Evolutionary conservation across 2,113 vertebrate genomes (phyloP).

Genomic region (Bufo gargarizans): DNA sequence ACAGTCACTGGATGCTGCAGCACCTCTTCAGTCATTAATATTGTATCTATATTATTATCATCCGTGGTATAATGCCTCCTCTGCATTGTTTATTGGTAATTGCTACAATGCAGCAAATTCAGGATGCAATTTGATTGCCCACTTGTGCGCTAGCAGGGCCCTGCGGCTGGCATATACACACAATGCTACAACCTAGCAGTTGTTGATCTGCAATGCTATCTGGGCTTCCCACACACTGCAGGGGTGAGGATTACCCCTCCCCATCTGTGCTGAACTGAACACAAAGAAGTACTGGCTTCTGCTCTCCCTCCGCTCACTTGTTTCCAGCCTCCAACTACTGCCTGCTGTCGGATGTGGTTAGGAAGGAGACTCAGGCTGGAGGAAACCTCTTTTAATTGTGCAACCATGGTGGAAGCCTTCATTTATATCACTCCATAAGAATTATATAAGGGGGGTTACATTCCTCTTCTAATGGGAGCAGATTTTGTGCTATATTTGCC

Average conservation of each 20-base stretch:
- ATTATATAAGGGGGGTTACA: not conserved
- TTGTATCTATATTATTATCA: not conserved
- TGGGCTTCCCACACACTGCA: constrained; percentile 54
- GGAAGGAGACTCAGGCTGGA: not conserved
- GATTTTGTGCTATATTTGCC: not conserved
- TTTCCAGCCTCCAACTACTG: not conserved
- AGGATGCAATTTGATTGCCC: constrained; percentile 4
- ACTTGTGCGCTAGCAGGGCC: constrained; percentile 13
- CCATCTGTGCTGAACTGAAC: constrained; percentile 43
- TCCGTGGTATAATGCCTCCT: not conserved
- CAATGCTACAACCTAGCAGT: constrained; percentile 28
- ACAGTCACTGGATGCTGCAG: not conserved
- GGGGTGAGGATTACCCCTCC: constrained; percentile 52
- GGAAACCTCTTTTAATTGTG: not conserved
- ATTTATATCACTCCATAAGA: not conserved
- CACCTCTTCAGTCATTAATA: not conserved
- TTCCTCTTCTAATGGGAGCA: not conserved
- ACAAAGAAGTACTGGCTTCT: constrained; percentile 47
- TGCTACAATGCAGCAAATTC: constrained; percentile 28
- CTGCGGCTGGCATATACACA: constrained; percentile 23
- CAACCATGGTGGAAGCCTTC: not conserved
- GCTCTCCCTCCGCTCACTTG: constrained; percentile 1
- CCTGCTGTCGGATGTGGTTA: not conserved
- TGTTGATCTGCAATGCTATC: constrained; percentile 41
- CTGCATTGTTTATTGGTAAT: not conserved